phyloP scores from a whole-genome alignment of 2,113 vertebrate genomes.

The Istiophorus platypterus region DNA sequence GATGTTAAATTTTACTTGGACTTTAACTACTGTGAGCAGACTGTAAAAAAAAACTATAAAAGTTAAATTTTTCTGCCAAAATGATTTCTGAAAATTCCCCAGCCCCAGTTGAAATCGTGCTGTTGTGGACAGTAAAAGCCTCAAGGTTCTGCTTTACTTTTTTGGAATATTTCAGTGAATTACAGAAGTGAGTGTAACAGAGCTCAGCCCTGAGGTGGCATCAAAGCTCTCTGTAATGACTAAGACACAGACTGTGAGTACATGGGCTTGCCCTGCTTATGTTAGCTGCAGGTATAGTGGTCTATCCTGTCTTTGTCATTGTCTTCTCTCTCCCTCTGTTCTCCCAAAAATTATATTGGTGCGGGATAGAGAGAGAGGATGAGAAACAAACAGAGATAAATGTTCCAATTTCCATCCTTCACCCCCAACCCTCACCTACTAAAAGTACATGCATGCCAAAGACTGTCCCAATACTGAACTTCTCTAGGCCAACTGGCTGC shows the following conservation, averaged over 20 bases:
- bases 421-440: constrained; percentile 11
- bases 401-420: constrained; percentile 28
- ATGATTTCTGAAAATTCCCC: constrained; percentile 5
- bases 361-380: not conserved
- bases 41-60: not conserved
- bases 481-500: constrained; percentile 4
- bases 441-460: constrained; percentile 3
- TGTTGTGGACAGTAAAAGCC: constrained; percentile 19
- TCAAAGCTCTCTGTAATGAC: constrained; percentile 4
- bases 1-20: not conserved
- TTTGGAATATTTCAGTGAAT: constrained; percentile 3
- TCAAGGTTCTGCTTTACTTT: constrained; percentile 35
- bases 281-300: constrained; percentile 47
- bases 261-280: constrained; percentile 49
- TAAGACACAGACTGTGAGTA: not conserved
- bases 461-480: constrained; percentile 4
- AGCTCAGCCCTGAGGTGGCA: constrained; percentile 8
- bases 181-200: constrained; percentile 29
- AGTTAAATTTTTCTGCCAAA: constrained; percentile 17
- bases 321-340: constrained; percentile 15
- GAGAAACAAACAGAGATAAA: not conserved
- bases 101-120: not conserved
- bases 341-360: not conserved
- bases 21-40: not conserved
- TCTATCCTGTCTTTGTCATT: constrained; percentile 19